Base-by-base conservation (phyloP, 2,113 vertebrate species). In the Rhagologus leucostigma region DNA sequence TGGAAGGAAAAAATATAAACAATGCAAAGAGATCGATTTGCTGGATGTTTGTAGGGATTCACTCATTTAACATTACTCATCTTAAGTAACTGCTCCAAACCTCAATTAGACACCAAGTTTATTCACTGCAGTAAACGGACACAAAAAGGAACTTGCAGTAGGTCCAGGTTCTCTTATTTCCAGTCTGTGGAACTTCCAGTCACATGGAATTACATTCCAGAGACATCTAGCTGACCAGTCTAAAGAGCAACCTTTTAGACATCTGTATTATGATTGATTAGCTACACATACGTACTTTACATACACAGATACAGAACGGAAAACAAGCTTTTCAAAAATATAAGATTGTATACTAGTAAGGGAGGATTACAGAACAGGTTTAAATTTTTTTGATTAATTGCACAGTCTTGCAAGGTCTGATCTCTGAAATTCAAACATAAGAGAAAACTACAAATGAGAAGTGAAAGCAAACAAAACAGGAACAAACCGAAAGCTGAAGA, bases 291-390 rank as follows among this genome's bases (percentile, higher is more conserved):
- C 1, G 32, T 2, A 24, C 11, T 87, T 57, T 33, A 42, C 10
- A 19, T 3, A 60, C 7, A 30, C 1, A n/a, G 4, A 59, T 5
- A 30, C 1, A n/a, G 4, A 59, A 5, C 0, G 7, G 12, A 50
- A 93, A 87, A 91, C 0, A 59, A 76, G 22, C 29, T 57, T 57
- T 75, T 16, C 26, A 42, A 75, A 78, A 92, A 67, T 3, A 50
- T 3, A 49, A 33, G 71, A 29, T 0, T 24, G 7, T 12, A 59
- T 35, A 16, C 6, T n/a, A 33, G 14, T 11, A 9, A 74, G 23
- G 2, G 6, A 88, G 21, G 46, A 84, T 8, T 70, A 35, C 13
- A 77, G 29, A 50, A 73, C 10, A 35, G 16, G 3, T 2, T 57
- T 12, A 33, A 57, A 10, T 6, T 32, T 29, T 24, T 73, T 37